Percentiles rank a stretch among this genome's conserved stretches.
These are phyloP conservation scores for Anolis apletophallus DNA, from an alignment of 2,797 vertebrate genomes.

Conservation along the genomic window DNA sequence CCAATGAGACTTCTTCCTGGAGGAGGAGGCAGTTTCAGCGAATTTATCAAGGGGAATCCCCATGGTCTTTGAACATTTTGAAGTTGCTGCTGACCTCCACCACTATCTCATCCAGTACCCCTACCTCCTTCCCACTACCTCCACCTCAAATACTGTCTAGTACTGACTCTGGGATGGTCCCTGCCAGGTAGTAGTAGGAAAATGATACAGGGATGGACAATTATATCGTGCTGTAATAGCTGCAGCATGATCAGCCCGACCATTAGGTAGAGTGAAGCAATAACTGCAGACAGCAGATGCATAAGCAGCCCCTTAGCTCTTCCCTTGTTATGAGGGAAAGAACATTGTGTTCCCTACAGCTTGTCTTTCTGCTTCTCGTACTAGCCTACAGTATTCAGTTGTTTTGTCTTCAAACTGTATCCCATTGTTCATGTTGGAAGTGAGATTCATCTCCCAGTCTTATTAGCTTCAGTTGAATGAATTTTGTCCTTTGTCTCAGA, in stretches of 20 bases:
- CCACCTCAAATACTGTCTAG: background rate
- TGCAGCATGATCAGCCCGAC: background rate
- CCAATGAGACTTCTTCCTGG: background rate
- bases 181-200: background rate
- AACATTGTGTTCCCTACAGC: background rate
- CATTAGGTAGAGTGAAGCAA: background rate
- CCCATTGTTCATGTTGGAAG: background rate
- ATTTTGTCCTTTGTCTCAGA: background rate
- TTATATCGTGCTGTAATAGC: background rate
- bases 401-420: background rate
- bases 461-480: background rate
- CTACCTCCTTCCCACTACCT: background rate
- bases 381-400: background rate
- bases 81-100: too few relatives aligned
- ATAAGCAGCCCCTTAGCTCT: background rate
- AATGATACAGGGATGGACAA: background rate
- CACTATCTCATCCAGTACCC: too few relatives aligned
- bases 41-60: background rate
- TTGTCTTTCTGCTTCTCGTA: background rate
- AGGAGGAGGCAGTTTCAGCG: too few relatives aligned
- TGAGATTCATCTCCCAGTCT: background rate
- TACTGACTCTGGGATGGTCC: too few relatives aligned
- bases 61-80: background rate
- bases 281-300: background rate
- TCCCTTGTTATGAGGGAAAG: background rate